Evolutionary conservation across 2,113 vertebrate genomes (phyloP), one percentile per base, ranked within the genome.

Genomic region (Anser cygnoides): DNA sequence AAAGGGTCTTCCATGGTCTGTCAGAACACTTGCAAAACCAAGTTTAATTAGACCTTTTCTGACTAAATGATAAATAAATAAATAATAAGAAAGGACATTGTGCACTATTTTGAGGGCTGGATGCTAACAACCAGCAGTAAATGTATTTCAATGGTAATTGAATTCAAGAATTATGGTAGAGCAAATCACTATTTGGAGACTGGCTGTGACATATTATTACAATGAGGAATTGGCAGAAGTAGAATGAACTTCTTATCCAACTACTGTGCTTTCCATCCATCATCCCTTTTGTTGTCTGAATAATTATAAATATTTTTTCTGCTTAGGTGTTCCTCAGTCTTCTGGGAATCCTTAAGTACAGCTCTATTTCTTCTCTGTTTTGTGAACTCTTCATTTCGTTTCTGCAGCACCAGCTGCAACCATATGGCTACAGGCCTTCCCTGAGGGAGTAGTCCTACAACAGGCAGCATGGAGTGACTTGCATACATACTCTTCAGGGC

Each of bases 91-190:
- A 89, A 57, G 93, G 65, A 39, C 77, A 97, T 80, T 81, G 84
- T 41, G 19, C 57, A 71, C 59, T 29, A 84, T 97, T 97, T 98
- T 95, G 97, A 97, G 97, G 94, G 44, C 84, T 93, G 65, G 84
- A 92, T 87, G n/a, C 68, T 96, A 94, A 96, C 94, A 91, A 96
- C 37, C 18, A 82, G 84, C 52, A 97, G 87, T 94, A 96, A 97
- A 95, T 93, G 88, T 79, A 88, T 88, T 96, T 91, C 81, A 87
- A 23, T 80, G 87, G 81, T 72, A 97, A 96, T 20, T 39, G 37
- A 96, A 97, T 83, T 65, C 80, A 96, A 93, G 74, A 97, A 93
- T 96, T 95, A 94, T 50, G 93, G 96, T 93, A 87, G 50, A 90
- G 46, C n/a, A 94, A 84, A 93, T 87, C 84, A 86, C 58, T 93